phyloP scores from a whole-genome alignment of 1,140 invertebrate genomes.

The Octopus bimaculoides region DNA sequence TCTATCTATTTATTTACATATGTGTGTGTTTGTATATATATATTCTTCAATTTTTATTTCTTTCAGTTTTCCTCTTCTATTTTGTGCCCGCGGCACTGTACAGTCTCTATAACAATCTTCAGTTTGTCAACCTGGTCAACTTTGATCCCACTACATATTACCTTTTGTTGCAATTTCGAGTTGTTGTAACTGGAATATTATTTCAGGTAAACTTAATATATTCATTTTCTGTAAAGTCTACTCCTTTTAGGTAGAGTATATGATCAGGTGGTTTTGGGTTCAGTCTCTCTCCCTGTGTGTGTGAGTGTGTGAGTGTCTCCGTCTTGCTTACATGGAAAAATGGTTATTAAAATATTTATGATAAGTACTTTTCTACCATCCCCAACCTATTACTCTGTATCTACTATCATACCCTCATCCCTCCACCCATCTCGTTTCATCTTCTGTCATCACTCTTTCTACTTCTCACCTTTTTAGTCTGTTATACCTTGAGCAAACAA shows the following conservation, averaged over 20 bases:
- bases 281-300: neutral
- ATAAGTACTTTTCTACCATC: too few species aligned
- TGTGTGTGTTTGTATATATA: neutral
- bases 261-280: too few species aligned
- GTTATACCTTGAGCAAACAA: too few species aligned
- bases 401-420: too few species aligned
- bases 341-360: too few species aligned
- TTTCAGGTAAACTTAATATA: slow-evolving; percentile 73
- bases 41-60: slow-evolving; percentile 28
- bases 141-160: slow-evolving; percentile 96
- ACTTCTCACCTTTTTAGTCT: too few species aligned
- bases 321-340: too few species aligned
- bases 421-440: too few species aligned
- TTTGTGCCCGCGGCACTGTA: slow-evolving; percentile 88
- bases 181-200: slow-evolving; percentile 86
- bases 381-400: too few species aligned
- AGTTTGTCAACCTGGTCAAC: slow-evolving; percentile 83
- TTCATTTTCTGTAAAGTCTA: too few species aligned
- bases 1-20: neutral
- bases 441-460: too few species aligned
- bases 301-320: neutral
- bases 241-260: too few species aligned
- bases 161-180: slow-evolving; percentile 86
- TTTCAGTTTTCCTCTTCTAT: slow-evolving; percentile 76
- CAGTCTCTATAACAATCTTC: slow-evolving; percentile 92